Percentiles rank a stretch among this genome's conserved stretches.
These are phyloP conservation scores for Gadus chalcogrammus DNA, from an alignment of 2,113 vertebrate species.

Conservation along the genomic window DNA sequence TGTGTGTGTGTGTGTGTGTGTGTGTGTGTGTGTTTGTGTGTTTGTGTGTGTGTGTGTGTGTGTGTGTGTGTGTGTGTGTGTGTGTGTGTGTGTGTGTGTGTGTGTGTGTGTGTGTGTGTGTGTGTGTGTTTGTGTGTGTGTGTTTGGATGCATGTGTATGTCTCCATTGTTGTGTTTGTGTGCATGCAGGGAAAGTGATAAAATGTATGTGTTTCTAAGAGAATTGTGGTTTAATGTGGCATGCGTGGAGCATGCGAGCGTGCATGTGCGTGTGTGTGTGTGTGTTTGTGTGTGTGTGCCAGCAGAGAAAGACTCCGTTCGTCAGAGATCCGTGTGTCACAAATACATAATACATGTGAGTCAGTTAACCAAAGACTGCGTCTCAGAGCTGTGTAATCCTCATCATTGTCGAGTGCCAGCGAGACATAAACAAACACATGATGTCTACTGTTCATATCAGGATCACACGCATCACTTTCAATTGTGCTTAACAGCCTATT, in stretches of 20 bases:
- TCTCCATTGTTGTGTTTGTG: background rate
- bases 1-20: constrained; percentile 1
- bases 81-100: constrained; percentile 8
- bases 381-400: too few species aligned
- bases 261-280: background rate
- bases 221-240: too few species aligned
- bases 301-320: background rate
- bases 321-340: too few species aligned
- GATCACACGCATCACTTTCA: too few species aligned
- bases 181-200: background rate
- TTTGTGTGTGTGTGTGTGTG: constrained; percentile 9
- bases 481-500: too few species aligned
- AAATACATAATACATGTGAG: too few species aligned
- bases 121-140: constrained; percentile 2
- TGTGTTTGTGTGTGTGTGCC: constrained; percentile 14
- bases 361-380: too few species aligned
- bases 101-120: constrained; percentile 2
- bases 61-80: background rate
- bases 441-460: too few species aligned
- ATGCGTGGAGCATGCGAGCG: background rate
- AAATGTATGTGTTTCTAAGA: too few species aligned
- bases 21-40: background rate
- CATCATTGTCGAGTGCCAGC: too few species aligned
- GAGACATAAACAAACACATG: too few species aligned
- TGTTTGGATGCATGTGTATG: background rate